Conservation (phyloP, 2,797 vertebrate genomes). For the Periophthalmus magnuspinnatus region DNA sequence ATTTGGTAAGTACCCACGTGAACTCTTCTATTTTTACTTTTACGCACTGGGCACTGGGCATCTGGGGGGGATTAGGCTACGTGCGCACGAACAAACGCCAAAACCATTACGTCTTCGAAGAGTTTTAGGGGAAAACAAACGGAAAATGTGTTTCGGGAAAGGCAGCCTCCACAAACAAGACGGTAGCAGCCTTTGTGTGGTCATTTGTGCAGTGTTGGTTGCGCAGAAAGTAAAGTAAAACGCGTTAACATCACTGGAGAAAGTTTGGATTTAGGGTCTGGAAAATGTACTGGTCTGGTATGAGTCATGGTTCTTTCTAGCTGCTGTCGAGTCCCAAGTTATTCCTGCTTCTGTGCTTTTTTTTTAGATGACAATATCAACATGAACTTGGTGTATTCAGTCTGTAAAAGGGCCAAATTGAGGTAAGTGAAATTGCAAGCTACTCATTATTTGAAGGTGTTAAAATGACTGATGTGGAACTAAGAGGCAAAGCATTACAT, state of each 20-base stretch:
- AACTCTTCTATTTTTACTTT: background rate
- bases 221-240: background rate
- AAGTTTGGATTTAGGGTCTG: background rate
- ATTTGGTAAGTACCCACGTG: background rate
- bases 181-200: background rate
- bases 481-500: no score
- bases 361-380: background rate
- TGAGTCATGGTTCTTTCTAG: background rate
- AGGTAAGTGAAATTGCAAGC: background rate
- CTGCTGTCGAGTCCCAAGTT: background rate
- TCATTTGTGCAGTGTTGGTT: background rate
- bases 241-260: background rate
- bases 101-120: background rate
- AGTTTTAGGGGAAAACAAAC: background rate
- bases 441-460: no score
- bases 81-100: background rate
- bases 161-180: background rate
- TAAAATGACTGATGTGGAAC: no score
- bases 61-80: background rate
- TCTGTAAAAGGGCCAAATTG: background rate
- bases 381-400: background rate
- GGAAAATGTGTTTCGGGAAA: background rate
- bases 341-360: background rate
- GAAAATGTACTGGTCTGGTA: background rate
- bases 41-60: background rate